phyloP scores from a whole-genome alignment of 2,888 invertebrate species.

The Embidobia sp. region DNA sequence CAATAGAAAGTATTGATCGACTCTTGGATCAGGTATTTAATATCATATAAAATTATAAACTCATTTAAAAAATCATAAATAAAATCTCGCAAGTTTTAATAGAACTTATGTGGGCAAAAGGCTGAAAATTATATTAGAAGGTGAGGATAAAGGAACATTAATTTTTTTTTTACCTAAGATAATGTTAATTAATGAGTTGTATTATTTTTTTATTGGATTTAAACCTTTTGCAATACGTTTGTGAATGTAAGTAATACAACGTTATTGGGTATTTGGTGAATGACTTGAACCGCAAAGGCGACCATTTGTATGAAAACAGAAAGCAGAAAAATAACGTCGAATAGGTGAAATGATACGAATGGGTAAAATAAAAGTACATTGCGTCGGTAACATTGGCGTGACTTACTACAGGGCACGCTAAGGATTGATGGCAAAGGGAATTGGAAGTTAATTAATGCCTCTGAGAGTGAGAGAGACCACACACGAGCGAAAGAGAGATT shows the following conservation, averaged over 20 bases:
- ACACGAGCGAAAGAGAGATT: constrained; percentile 67
- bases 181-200: too few species aligned
- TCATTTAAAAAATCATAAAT: too few species aligned
- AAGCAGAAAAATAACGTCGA: constrained; percentile 14
- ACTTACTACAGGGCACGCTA: constrained; percentile 58
- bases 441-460: constrained; percentile 75
- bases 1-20: too few species aligned
- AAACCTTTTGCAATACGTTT: too few species aligned
- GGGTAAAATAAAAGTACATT: constrained; percentile 57
- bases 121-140: too few species aligned
- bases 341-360: constrained; percentile 38
- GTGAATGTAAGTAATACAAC: neutral
- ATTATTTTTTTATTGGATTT: too few species aligned
- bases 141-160: too few species aligned
- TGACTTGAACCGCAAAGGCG: constrained; percentile 1
- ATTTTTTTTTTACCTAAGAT: too few species aligned
- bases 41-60: too few species aligned
- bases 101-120: too few species aligned
- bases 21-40: too few species aligned
- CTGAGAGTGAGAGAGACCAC: constrained; percentile 60
- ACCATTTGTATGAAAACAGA: constrained; percentile 31
- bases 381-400: constrained; percentile 51
- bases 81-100: too few species aligned
- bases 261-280: constrained; percentile 18
- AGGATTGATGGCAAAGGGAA: constrained; percentile 74